phyloP scores from a whole-genome alignment of 2,888 invertebrate species.

The Helobdella robusta region DNA sequence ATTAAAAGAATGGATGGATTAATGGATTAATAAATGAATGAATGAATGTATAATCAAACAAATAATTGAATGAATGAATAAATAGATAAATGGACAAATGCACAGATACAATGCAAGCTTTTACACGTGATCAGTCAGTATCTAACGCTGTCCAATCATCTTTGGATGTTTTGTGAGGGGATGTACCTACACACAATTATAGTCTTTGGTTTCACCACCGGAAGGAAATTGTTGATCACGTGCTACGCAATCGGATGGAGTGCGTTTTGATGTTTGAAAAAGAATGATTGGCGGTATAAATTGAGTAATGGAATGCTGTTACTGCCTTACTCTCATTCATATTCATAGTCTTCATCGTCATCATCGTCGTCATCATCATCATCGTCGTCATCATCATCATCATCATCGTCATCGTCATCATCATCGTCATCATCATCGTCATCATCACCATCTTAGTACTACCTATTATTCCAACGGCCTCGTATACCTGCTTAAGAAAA shows the following conservation, averaged over 20 bases:
- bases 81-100: neutral
- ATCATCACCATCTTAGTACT: slow-evolving; percentile 15
- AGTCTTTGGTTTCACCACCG: slow-evolving; percentile 79
- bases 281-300: neutral
- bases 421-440: slow-evolving; percentile 25
- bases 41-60: neutral
- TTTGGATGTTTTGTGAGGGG: slow-evolving; percentile 94
- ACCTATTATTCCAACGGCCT: neutral
- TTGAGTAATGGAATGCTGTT: neutral
- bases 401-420: slow-evolving; percentile 20
- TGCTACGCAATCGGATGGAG: slow-evolving; percentile 75
- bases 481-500: neutral
- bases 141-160: slow-evolving; percentile 80
- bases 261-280: slow-evolving; percentile 23
- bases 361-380: slow-evolving; percentile 16
- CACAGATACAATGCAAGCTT: slow-evolving; percentile 66
- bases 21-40: neutral
- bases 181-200: slow-evolving; percentile 85
- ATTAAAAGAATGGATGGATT: slow-evolving; percentile 7
- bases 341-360: slow-evolving; percentile 5
- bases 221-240: slow-evolving; percentile 71
- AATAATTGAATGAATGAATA: neutral
- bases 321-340: neutral
- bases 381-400: slow-evolving; percentile 23
- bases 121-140: slow-evolving; percentile 75